Base-by-base conservation (phyloP, 2,797 vertebrate species). In the Rhinella marina region DNA sequence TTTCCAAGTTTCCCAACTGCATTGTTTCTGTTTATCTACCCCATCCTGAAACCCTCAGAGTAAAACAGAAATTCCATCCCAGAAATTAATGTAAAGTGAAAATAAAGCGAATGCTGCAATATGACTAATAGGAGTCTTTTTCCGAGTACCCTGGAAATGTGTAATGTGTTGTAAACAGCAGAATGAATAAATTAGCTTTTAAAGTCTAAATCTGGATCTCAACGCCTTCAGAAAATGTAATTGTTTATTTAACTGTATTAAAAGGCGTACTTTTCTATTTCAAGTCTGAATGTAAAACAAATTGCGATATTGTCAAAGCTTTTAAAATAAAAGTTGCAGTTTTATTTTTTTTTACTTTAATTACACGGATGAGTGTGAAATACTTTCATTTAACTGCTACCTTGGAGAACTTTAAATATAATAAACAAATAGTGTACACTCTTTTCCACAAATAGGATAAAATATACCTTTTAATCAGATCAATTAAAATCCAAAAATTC, bases 141-240 rank as follows among this genome's bases (percentile, higher is more conserved):
- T 76, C 52, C n/a, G 29, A 59, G 25, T 59, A 86, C 29, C 16
- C 9, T 57, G 68, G 50, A 86, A 72, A 86, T 89, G 77, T 57
- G 62, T 86, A 82, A 82, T 82, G 61, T 86, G 78, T 86, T 83
- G 80, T 82, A 86, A 86, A 86, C 61, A 86, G 72, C 16, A 72
- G 13, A 86, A 89, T 78, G 80, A 89, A 86, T 86, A 89, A 86
- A 89, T 89, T 82, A 89, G 73, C 84, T 75, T 77, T 52, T 59
- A 61, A 86, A 86, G 48, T 57, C 76, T 86, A 86, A 86, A 82
- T 86, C 77, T 82, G 70, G 70, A 88, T 68, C 79, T 82, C 70
- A 86, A 29, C 48, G 12, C 56, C 79, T 82, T 77, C 79, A 88
- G 68, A 88, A 82, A 85, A 85, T 27, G 32, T 68, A 79, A 88